Evolutionary conservation across 2,113 vertebrate genomes (phyloP).

Genomic region (Engraulis encrasicolus): DNA sequence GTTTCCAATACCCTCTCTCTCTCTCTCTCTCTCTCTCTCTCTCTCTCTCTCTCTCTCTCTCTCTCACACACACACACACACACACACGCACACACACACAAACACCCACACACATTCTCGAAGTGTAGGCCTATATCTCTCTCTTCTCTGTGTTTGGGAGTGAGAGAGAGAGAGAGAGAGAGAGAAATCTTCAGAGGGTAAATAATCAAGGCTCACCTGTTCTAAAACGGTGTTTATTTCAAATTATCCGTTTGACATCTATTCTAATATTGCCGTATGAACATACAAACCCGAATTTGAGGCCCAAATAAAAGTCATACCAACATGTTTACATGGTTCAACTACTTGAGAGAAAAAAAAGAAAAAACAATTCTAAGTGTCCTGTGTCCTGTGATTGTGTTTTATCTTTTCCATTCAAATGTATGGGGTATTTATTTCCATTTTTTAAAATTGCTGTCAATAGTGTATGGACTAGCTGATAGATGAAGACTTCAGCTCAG

Average conservation of each 20-base stretch:
- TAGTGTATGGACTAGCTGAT: constrained; percentile 66
- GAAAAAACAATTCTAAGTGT: constrained; percentile 37
- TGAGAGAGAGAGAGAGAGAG: too few relatives aligned
- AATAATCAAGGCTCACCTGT: background rate
- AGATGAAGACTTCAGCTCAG: constrained; percentile 65
- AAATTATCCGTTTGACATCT: background rate
- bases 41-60: background rate
- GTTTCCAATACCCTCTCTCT: background rate
- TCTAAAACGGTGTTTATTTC: background rate
- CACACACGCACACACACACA: too few relatives aligned
- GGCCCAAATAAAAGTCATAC: background rate
- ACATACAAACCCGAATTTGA: background rate
- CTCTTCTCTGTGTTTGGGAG: background rate
- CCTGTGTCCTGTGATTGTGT: constrained; percentile 56
- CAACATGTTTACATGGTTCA: background rate
- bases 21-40: background rate
- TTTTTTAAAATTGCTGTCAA: constrained; percentile 61
- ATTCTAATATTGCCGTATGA: background rate
- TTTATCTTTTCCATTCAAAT: constrained; percentile 73
- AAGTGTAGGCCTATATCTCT: background rate
- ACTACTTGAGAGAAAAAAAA: constrained; percentile 38
- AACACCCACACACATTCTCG: too few relatives aligned
- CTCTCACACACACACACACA: too few relatives aligned
- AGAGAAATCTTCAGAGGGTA: background rate
- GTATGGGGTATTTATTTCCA: constrained; percentile 67